Base-by-base conservation (phyloP, 2,113 vertebrate genomes). In the Aegithalos caudatus region DNA sequence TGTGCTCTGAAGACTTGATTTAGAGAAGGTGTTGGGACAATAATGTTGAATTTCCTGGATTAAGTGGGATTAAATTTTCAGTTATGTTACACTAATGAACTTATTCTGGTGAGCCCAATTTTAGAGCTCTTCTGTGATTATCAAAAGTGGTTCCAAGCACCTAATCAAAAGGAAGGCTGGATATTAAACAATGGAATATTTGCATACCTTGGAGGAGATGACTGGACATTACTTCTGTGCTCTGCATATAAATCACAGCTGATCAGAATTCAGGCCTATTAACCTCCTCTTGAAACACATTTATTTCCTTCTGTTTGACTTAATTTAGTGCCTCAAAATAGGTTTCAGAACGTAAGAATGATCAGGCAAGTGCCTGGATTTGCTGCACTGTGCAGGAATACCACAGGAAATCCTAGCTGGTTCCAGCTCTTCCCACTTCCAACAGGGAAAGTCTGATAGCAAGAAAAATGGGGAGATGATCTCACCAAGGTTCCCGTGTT, bases 81-180 rank as follows among this genome's bases (percentile, higher is more conserved):
- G 80, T 66, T 47, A n/a, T 40, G 82, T 61, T 77, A 65, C 79
- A 78, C 76, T 88, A 92, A 95, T 71, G 69, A 78, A 90, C 71
- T 89, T 89, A 67, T 88, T 60, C 64, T 88, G 80, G 72, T 48
- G 47, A 94, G 69, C 69, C 33, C n/a, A n/a, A 18, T 82, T 71
- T 58, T 69, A 93, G 64, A 90, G 67, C 83, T 81, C 88, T 94
- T 90, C 81, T 78, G 83, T 86, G 80, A 93, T 78, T 81, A 88
- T 51, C 92, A 33, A 64, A 86, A 86, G 92, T 92, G 80, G 67
- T 78, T 94, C 92, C 82, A 87, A 93, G 88, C 22, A 72, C 74
- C 94, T 88, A 35, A 92, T 84, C 76, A 92, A 86, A 83, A 60
- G 0, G 17, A 51, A 88, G 76, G 18, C 79, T 84, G 88, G 91